Base-by-base conservation (phyloP, 2,797 vertebrate genomes). In the Gymnoscopelus braueri region DNA sequence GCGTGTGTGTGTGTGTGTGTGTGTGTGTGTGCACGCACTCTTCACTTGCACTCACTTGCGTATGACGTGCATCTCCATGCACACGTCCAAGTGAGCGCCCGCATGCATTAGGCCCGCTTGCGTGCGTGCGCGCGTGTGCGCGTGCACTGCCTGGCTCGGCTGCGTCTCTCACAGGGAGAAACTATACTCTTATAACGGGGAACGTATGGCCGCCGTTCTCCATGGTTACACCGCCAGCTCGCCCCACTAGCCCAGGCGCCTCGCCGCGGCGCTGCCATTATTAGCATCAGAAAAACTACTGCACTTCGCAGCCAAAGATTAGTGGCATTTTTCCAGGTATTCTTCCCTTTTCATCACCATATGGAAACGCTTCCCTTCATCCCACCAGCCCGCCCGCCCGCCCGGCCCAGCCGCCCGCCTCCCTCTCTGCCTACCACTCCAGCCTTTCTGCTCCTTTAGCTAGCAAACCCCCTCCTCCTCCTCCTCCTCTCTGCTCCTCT, bases 281-380 rank as follows among this genome's bases (percentile, higher is more conserved):
- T 87, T 84, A 87, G 81, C 78, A 73, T 79, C 82, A 87, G 77
- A 83, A 49, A 67, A 75, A 85, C 79, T 80, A 77, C 76, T 89
- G 77, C 81, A 86, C 84, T 84, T 87, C 83, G 82, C 84, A 89
- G 88, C 85, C 84, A 87, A 85, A 88, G 80, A 90, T 85, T 87
- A 85, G 85, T 92, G 89, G 90, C 90, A 79, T 83, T 80, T 85
- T 88, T 92, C 91, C 92, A 92, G 90, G 83, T 92, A 89, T 89
- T 81, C 74, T 53, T 89, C 77, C 81, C 85, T 82, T 87, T 88
- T 84, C 87, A 90, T 86, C 84, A 87, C 85, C 89, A 90, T 92
- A 89, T 91, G 91, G 91, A 92, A 92, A 87, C 81, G 85, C 85
- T 92, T 90, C 80, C 82, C 88, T 90, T 84, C 81, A 87, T 91